Base-by-base conservation (phyloP, 2,113 vertebrate genomes). In the Ptilorrhoa leucosticta region DNA sequence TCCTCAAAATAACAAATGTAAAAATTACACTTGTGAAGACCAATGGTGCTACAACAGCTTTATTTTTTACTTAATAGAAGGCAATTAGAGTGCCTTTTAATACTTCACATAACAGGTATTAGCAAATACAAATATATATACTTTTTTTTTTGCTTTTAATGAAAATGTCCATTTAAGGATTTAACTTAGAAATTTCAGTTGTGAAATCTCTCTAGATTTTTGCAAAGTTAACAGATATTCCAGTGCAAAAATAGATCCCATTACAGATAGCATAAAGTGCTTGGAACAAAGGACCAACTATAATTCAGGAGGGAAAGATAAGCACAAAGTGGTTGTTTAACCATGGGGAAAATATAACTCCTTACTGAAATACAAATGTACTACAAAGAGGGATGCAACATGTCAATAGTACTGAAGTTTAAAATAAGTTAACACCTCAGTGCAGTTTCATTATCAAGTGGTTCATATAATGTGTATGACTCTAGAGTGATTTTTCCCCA, bases 251-350 rank as follows among this genome's bases (percentile, higher is more conserved):
- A 98, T 97, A 98, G 97, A 98, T 98, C 97, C 96, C 96, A 98
- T 98, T 97, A 97, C 97, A 98, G 97, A 98, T 86, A 98, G 98
- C 97, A 96, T 99, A 99, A 99, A 99, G 99, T 99, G 99, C 99
- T 98, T 98, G 97, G 98, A 98, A 98, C 98, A 89, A 98, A 98
- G 97, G 96, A 97, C 96, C 96, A 95, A 97, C 95, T 95, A 81
- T 93, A 93, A 95, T 95, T 96, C 87, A 92, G 47, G 57, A 73
- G 69, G 84, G 68, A 86, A 95, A 71, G 93, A 97, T 96, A 97
- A 97, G 94, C 94, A 96, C 63, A 68, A 94, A 93, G 92, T 96
- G 83, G 96, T 92, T 89, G 65, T 86, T 95, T 97, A 93, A 93
- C 89, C 96, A 83, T 88, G 91, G 93, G 95, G 70, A 84, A 97